Evolutionary conservation across 2,888 invertebrate species (phyloP).

Genomic region (Callyntrura sp.): DNA sequence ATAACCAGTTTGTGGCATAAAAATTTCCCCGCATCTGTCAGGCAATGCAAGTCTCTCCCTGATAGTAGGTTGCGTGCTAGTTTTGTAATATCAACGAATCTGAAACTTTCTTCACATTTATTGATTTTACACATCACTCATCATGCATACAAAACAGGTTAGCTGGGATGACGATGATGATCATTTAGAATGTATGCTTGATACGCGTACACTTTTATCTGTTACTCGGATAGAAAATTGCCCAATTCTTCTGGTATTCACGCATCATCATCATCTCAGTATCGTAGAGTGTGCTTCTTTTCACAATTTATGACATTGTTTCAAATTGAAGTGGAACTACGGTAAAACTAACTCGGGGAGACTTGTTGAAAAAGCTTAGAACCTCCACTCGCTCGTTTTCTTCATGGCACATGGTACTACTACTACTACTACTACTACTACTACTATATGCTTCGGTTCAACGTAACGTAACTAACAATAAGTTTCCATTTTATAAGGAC

Average conservation of each 20-base stretch:
- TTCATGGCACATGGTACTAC: not conserved
- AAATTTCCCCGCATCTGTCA: not conserved
- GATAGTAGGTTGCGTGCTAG: not conserved
- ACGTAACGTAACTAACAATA: not conserved
- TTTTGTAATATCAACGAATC: not conserved
- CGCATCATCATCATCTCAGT: not conserved
- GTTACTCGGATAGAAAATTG: not conserved
- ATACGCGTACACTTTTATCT: not conserved
- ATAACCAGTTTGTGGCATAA: too few relatives aligned
- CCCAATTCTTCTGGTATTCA: not conserved
- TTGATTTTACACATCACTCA: conserved; percentile 36
- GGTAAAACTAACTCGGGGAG: not conserved
- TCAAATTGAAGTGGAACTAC: conserved; percentile 12
- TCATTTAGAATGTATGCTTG: not conserved
- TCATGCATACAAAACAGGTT: not conserved
- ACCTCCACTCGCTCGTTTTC: not conserved
- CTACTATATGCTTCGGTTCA: not conserved
- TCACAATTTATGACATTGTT: not conserved
- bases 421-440: too few relatives aligned
- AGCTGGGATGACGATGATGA: not conserved
- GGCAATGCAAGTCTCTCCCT: not conserved
- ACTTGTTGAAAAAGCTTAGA: not conserved
- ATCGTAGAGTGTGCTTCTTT: not conserved
- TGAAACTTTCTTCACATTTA: conserved; percentile 32
- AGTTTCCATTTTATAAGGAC: too few relatives aligned